phyloP scores from a whole-genome alignment of 2,113 vertebrate genomes.

The Ahaetulla prasina region DNA sequence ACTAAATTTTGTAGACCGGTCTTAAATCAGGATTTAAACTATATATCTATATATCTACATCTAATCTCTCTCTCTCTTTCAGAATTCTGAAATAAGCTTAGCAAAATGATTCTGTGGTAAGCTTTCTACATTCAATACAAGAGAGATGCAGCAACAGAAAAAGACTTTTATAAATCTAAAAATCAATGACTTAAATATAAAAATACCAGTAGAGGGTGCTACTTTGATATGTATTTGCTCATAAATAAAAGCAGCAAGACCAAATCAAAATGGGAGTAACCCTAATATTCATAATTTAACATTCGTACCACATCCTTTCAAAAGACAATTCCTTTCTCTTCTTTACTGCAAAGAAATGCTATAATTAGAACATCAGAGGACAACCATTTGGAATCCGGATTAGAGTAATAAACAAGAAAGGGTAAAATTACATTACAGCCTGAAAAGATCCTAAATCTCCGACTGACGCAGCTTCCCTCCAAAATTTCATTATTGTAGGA shows the following conservation, averaged over 20 bases:
- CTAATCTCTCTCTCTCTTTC: too few relatives aligned
- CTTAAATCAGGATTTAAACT: neutral
- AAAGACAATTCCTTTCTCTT: slow-evolving; percentile 5
- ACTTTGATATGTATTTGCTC: neutral
- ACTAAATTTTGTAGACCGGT: neutral
- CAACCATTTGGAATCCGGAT: neutral
- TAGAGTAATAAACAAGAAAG: neutral
- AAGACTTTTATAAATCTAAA: neutral
- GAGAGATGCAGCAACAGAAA: neutral
- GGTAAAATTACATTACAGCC: neutral
- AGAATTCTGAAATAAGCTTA: neutral
- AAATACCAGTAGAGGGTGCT: slow-evolving; percentile 57
- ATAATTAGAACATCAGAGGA: slow-evolving; percentile 33
- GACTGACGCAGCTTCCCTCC: neutral
- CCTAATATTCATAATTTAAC: slow-evolving; percentile 30
- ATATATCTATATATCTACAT: neutral
- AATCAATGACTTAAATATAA: neutral
- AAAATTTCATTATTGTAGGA: neutral
- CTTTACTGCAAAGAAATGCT: slow-evolving; percentile 7
- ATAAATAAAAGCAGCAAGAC: neutral
- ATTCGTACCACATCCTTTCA: neutral
- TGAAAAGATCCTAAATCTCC: neutral
- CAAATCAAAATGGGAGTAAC: neutral
- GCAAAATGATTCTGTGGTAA: neutral
- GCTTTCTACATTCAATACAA: neutral